These are phyloP conservation scores for Squalus acanthias DNA, from an alignment of 2,797 vertebrate genomes.

Conservation along the genomic window DNA sequence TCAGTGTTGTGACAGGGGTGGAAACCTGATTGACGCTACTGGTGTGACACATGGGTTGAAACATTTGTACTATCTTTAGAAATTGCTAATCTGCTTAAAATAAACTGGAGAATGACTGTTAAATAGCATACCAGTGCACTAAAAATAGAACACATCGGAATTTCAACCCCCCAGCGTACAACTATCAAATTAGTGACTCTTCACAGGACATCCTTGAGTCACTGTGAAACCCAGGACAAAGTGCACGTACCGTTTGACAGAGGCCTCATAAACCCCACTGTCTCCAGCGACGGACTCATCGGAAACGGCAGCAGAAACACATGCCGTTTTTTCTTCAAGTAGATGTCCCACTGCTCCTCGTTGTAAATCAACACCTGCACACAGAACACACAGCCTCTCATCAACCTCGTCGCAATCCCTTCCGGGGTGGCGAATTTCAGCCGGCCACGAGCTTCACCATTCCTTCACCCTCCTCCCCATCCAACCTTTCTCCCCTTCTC, in stretches of 20 bases:
- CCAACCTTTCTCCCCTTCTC: background rate
- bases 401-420: background rate
- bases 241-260: conserved; percentile 64
- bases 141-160: background rate
- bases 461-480: background rate
- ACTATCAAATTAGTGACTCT: background rate
- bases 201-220: background rate
- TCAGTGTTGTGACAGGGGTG: background rate
- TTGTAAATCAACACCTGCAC: conserved; percentile 53
- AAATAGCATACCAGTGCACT: background rate
- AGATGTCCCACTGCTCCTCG: conserved; percentile 50
- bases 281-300: conserved; percentile 75
- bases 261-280: conserved; percentile 73
- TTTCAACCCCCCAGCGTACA: background rate
- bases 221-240: background rate
- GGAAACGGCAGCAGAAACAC: conserved; percentile 71
- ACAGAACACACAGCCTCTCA: background rate
- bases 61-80: background rate
- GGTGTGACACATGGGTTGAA: background rate
- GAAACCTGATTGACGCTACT: background rate
- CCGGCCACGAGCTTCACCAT: background rate
- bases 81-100: background rate
- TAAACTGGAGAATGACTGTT: background rate
- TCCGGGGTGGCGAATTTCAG: background rate
- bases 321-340: conserved; percentile 57